Evolutionary conservation across 2,888 invertebrate genomes (phyloP).

Genomic region (Bhutanitis thaidina): DNA sequence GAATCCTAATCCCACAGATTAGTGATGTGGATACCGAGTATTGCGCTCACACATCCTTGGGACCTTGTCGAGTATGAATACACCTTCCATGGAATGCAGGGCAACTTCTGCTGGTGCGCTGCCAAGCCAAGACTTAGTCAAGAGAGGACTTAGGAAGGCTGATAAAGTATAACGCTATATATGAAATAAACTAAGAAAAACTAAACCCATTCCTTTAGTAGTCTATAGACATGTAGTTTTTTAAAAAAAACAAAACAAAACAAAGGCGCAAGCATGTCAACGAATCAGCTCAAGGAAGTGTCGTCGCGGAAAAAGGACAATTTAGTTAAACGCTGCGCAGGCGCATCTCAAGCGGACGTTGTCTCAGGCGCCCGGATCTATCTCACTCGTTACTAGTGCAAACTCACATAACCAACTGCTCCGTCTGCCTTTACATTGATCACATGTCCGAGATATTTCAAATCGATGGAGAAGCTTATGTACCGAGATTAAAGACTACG

Average conservation of each 20-base stretch:
- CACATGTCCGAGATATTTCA: neutral
- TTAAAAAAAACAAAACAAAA: conserved; percentile 27
- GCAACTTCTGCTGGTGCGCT: too few relatives aligned
- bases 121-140: too few relatives aligned
- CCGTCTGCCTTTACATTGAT: neutral
- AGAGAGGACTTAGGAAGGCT: too few relatives aligned
- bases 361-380: conserved; percentile 25
- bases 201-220: too few relatives aligned
- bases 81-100: too few relatives aligned
- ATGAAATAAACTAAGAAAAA: too few relatives aligned
- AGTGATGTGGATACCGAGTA: too few relatives aligned
- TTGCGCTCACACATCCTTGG: too few relatives aligned
- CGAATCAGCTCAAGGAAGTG: conserved; percentile 39
- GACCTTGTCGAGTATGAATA: too few relatives aligned
- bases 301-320: conserved; percentile 32
- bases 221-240: too few relatives aligned
- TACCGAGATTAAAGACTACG: neutral
- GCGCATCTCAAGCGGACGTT: conserved; percentile 25
- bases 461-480: neutral
- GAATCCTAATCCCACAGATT: too few relatives aligned
- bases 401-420: neutral
- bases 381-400: conserved; percentile 6
- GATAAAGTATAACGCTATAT: too few relatives aligned
- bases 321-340: conserved; percentile 27
- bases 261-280: conserved; percentile 31